A percentile compares a stretch with the other conserved stretches of the same genome.
These are phyloP conservation scores for Gorsachius magnificus DNA, from an alignment of 2,797 vertebrate genomes.

Conservation along the genomic window DNA sequence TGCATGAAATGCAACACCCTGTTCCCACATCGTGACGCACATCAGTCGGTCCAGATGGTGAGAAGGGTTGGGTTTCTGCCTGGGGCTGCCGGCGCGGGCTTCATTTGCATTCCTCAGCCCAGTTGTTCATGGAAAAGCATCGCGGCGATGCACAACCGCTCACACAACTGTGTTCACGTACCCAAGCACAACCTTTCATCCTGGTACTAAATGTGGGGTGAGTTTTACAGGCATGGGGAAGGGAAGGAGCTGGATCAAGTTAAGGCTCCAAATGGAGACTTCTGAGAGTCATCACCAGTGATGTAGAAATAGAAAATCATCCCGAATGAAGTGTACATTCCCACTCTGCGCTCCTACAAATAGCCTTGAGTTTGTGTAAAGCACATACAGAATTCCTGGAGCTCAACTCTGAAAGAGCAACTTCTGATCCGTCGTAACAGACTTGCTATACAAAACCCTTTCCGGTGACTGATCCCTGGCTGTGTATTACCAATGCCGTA, in stretches of 20 bases:
- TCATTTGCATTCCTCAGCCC: slow-evolving; percentile 67
- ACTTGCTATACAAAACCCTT: background rate
- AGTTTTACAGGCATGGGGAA: background rate
- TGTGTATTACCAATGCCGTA: background rate
- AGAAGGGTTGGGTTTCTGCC: slow-evolving; percentile 67
- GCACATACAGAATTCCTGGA: background rate
- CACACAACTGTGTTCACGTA: slow-evolving; percentile 16
- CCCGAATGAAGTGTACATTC: background rate
- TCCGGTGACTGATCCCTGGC: background rate
- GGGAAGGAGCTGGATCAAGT: background rate
- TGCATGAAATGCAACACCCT: slow-evolving; percentile 65
- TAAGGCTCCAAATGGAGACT: background rate
- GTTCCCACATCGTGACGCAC: slow-evolving; percentile 64
- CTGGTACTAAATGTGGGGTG: background rate
- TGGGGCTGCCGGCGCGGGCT: background rate
- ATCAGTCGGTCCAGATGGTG: slow-evolving; percentile 62
- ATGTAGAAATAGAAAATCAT: background rate
- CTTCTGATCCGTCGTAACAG: background rate
- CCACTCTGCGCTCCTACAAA: background rate
- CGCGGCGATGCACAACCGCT: background rate
- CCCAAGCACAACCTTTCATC: background rate
- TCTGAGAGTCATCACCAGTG: background rate
- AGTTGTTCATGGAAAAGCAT: slow-evolving; percentile 49
- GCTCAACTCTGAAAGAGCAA: background rate
- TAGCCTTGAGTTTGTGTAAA: background rate